Evolutionary conservation across 2,113 vertebrate species (phyloP).

Genomic region (Engraulis encrasicolus): DNA sequence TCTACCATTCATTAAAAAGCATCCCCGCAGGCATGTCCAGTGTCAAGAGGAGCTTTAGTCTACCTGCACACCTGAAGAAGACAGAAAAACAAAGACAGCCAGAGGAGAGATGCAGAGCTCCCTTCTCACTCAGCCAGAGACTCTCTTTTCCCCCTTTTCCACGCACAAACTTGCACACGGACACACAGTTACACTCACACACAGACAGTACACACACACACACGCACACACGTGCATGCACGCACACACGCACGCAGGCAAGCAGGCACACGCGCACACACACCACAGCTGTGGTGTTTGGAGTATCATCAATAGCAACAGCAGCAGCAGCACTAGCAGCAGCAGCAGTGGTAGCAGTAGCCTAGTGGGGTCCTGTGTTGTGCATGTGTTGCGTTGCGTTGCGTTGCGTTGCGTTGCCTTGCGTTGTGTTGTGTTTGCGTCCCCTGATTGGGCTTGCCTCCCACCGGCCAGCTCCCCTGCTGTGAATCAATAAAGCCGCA

Average conservation of each 20-base stretch:
- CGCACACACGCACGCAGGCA: background rate
- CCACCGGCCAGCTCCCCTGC: slow-evolving; percentile 48
- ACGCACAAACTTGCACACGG: too few relatives aligned
- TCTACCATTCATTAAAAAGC: background rate
- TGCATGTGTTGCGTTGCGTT: too few relatives aligned
- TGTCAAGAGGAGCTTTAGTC: slow-evolving; percentile 6
- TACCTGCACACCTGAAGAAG: background rate
- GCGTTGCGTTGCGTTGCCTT: too few relatives aligned
- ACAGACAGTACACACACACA: background rate
- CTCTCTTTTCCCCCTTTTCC: background rate
- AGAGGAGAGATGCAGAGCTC: too few relatives aligned
- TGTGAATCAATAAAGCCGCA: slow-evolving; percentile 52
- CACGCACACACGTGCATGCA: background rate
- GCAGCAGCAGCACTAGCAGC: background rate
- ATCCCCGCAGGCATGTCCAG: background rate
- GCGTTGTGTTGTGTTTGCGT: background rate
- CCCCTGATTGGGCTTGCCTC: slow-evolving; percentile 32
- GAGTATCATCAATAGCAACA: too few relatives aligned
- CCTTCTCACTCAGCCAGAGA: background rate
- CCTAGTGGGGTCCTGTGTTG: too few relatives aligned
- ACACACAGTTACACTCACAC: background rate
- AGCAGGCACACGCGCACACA: background rate
- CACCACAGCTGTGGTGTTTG: too few relatives aligned
- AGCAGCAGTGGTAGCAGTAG: background rate
- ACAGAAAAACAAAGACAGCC: background rate